Evolutionary conservation across 2,888 invertebrate species (phyloP), one percentile per base, ranked within the genome.

Genomic region (Allygus modestus): DNA sequence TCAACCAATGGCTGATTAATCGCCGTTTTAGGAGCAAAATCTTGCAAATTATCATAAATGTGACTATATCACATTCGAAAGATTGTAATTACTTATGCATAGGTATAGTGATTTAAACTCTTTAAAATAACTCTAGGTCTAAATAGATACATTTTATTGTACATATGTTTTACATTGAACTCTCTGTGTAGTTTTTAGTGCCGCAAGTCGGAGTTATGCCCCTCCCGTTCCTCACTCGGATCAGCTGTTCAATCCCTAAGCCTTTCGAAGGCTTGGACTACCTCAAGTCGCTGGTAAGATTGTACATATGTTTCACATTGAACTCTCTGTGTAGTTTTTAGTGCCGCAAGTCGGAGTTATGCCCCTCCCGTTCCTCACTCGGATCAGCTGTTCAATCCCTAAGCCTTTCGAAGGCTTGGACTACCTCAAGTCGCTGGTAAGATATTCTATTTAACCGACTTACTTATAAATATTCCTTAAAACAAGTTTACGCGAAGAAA

Each of bases 351-450:
- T 28, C 1, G 65, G 65, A 17, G 28, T 28, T 15, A 28, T 65
- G 28, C 71, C 71, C 0, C 37, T 71, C 20, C 71, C 71, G 23
- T 41, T 71, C 23, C 71, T 71, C 0, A 41, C 41, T 5, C 1
- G 41, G 17, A 71, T 71, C 12, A 41, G 41, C 41, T 71, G 71
- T 20, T 71, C 71, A 0, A n/a, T 71, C 9, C 71, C 71, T 2
- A 33, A 71, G 15, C 71, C 37, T 0, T 71, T 71, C 41, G 71
- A 41, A n/a, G 71, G 71, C 41, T 0, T 71, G n/a, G 71, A 71
- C 20, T 7, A 71, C 2, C 41, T 71, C 9, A 71, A 71, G 41
- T 37, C 1, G 7, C n/a, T 71, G 71, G 71, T 71, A 41, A 71
- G 41, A n/a, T n/a, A n/a, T n/a, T n/a, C n/a, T n/a, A n/a, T n/a